phyloP scores from a whole-genome alignment of 2,888 invertebrate species.

The Cantharis nigra region DNA sequence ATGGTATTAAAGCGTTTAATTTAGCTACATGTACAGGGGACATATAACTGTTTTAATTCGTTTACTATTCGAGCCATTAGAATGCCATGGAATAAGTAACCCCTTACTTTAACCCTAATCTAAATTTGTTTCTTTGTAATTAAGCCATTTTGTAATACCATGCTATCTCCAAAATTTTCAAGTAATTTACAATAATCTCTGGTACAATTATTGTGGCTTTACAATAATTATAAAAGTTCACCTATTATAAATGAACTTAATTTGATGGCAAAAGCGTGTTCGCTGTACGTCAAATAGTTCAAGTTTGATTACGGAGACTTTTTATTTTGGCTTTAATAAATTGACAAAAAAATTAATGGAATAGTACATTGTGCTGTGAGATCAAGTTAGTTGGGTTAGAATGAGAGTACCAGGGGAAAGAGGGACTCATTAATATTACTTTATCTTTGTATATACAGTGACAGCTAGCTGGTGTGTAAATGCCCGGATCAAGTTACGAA shows the following conservation, averaged over 20 bases:
- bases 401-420: conserved; percentile 20
- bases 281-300: neutral
- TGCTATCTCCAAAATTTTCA: conserved; percentile 3
- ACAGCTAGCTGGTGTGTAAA: conserved; percentile 34
- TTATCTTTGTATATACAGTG: conserved; percentile 40
- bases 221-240: neutral
- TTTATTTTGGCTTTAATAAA: neutral
- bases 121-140: conserved; percentile 28
- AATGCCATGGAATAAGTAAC: conserved; percentile 18
- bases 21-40: conserved; percentile 8
- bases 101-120: conserved; percentile 23
- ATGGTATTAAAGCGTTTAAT: neutral
- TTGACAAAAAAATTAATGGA: conserved; percentile 3
- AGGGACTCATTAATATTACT: conserved; percentile 40
- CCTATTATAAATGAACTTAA: neutral
- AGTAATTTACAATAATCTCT: conserved; percentile 2
- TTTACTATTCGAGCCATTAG: conserved; percentile 24
- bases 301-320: neutral
- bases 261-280: neutral
- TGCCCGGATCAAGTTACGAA: conserved; percentile 27
- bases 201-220: neutral
- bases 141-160: conserved; percentile 26
- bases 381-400: conserved; percentile 15
- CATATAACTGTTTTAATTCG: conserved; percentile 19
- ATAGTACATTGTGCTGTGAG: conserved; percentile 5